Conservation (phyloP, 2,113 vertebrate genomes). For the Notarius quadriscutis region DNA sequence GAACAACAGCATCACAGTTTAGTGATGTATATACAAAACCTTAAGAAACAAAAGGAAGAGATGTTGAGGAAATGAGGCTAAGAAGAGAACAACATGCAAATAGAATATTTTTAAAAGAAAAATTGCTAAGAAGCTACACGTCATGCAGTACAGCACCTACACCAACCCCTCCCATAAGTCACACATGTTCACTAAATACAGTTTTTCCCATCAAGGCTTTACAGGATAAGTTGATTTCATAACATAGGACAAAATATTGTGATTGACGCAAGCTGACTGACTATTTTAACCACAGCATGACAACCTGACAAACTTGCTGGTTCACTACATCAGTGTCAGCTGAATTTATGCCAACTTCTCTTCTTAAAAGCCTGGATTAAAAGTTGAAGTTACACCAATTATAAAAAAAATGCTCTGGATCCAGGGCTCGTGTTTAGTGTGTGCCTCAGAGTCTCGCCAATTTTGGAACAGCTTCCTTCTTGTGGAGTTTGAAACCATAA, state of each 20-base stretch:
- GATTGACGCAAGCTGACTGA: not conserved
- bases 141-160: not conserved
- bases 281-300: not conserved
- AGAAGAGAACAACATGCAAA: not conserved
- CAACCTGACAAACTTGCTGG: conserved; percentile 22
- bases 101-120: not conserved
- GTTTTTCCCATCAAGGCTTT: not conserved
- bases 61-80: conserved; percentile 35
- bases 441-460: not conserved
- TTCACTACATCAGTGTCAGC: not conserved
- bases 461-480: not conserved
- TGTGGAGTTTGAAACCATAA: not conserved
- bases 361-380: not conserved
- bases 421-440: not conserved
- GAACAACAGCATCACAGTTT: conserved; percentile 51
- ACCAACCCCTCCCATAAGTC: not conserved
- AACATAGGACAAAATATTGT: not conserved
- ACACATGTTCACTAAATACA: not conserved
- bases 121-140: not conserved
- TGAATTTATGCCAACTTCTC: conserved; percentile 20
- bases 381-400: not conserved
- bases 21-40: conserved; percentile 73
- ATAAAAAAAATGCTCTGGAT: conserved; percentile 39
- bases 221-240: not conserved
- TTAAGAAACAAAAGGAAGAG: conserved; percentile 34